Evolutionary conservation across 1,140 invertebrate genomes (phyloP).

Genomic region (Nomia melanderi): DNA sequence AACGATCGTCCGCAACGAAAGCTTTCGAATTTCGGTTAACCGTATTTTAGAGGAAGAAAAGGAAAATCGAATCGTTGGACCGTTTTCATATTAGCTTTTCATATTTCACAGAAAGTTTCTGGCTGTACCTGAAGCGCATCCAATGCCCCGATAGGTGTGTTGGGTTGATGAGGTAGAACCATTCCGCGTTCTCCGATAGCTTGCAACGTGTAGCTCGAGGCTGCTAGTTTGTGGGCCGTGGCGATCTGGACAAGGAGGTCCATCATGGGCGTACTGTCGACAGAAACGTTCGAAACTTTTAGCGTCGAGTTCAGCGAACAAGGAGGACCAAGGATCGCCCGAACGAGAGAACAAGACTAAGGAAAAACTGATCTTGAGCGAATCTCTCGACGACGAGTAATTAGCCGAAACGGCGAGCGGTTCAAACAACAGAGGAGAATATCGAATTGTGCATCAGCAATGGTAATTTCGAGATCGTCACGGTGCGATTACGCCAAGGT

Average conservation of each 20-base stretch:
- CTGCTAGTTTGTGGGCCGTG: constrained; percentile 87
- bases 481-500: constrained; percentile 20
- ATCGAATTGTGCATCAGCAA: constrained; percentile 23
- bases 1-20: background rate
- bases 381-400: constrained; percentile 10
- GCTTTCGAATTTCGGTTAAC: too few species aligned
- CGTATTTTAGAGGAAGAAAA: too few species aligned
- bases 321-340: too few species aligned
- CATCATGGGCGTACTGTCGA: constrained; percentile 90
- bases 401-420: background rate
- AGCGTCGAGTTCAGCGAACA: too few species aligned
- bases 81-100: too few species aligned
- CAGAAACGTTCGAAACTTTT: constrained; percentile 50
- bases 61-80: too few species aligned
- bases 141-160: constrained; percentile 88
- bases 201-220: constrained; percentile 87
- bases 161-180: constrained; percentile 87
- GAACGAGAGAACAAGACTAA: background rate
- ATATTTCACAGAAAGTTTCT: too few species aligned
- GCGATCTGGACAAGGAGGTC: constrained; percentile 90
- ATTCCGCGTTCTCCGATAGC: constrained; percentile 84
- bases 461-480: constrained; percentile 2
- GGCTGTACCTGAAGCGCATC: constrained; percentile 83
- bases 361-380: background rate
- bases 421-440: constrained; percentile 1